Conservation (phyloP, 1,140 invertebrate species). For the Drosophila oshimai region DNA sequence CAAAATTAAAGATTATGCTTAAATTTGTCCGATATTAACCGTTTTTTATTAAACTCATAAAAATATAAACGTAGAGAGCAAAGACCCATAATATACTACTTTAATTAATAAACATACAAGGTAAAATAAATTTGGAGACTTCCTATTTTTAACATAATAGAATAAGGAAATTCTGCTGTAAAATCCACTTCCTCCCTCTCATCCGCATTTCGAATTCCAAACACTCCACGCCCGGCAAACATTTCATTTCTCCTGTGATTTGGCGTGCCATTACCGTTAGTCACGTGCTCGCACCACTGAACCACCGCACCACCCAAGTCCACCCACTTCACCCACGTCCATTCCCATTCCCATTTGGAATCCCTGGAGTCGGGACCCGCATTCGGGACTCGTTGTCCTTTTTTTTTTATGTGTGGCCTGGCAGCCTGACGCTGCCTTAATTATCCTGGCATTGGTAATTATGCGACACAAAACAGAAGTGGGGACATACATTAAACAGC, state of each 20-base stretch:
- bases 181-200: not conserved
- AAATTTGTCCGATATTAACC: no score
- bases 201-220: conserved; percentile 27
- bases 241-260: conserved; percentile 47
- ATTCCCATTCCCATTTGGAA: not conserved
- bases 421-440: conserved; percentile 38
- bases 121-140: not conserved
- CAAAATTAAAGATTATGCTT: no score
- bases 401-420: conserved; percentile 30
- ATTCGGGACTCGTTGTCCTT: conserved; percentile 47
- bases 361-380: conserved; percentile 40
- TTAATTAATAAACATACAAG: no score
- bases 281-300: conserved; percentile 44
- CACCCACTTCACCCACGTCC: not conserved
- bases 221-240: conserved; percentile 30
- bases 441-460: conserved; percentile 53
- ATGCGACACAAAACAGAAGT: conserved; percentile 54
- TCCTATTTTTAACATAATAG: conserved; percentile 10
- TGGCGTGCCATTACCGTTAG: conserved; percentile 43
- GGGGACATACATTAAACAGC: conserved; percentile 38
- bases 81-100: no score
- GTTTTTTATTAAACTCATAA: no score
- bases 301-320: not conserved
- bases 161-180: conserved; percentile 9
- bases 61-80: no score